Evolutionary conservation across 2,797 vertebrate species (phyloP).

Genomic region (Petrocephalus schoutedeni): DNA sequence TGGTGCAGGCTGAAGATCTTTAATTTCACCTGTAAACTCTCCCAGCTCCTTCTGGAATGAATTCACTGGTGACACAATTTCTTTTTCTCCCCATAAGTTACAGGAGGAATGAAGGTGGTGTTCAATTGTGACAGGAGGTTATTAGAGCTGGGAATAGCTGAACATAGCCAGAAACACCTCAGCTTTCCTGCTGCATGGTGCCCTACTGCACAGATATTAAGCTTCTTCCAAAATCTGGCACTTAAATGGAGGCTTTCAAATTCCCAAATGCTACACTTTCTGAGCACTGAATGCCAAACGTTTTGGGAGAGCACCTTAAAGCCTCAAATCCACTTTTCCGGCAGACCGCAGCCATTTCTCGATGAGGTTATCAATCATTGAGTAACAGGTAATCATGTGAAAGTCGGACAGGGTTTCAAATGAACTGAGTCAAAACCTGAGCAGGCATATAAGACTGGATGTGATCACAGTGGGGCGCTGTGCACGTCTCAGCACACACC

Average conservation of each 20-base stretch:
- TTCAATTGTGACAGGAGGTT: background rate
- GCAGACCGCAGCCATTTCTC: background rate
- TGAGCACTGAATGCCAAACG: background rate
- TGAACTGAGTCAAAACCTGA: background rate
- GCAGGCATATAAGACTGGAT: background rate
- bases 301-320: background rate
- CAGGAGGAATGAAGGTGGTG: background rate
- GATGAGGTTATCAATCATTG: background rate
- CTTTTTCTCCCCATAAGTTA: background rate
- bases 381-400: background rate
- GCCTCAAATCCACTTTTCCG: background rate
- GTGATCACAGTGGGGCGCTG: background rate
- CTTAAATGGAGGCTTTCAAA: background rate
- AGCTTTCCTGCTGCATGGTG: background rate
- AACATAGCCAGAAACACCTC: background rate
- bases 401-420: background rate
- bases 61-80: background rate
- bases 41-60: background rate
- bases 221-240: background rate
- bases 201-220: background rate
- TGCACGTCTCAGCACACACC: background rate
- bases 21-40: background rate
- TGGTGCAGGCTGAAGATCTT: background rate
- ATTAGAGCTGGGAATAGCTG: background rate
- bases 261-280: background rate